Conservation (phyloP, 2,113 vertebrate species). For the Pampusana beccarii region DNA sequence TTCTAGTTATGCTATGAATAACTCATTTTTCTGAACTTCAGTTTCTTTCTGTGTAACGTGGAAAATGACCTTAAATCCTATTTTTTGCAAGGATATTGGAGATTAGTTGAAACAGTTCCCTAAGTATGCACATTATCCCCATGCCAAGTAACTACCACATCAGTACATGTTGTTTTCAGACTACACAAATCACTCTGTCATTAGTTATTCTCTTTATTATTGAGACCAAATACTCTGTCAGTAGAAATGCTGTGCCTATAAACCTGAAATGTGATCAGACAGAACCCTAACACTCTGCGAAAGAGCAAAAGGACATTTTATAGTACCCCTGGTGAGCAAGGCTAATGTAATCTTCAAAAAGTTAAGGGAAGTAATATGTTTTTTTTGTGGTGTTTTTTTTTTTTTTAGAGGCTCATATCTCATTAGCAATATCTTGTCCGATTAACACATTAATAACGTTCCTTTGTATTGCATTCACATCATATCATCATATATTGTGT, state of each 20-base stretch:
- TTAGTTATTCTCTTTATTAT: background rate
- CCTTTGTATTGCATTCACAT: conserved; percentile 73
- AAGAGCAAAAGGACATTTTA: conserved; percentile 7
- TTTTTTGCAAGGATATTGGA: background rate
- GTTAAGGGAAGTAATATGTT: conserved; percentile 46
- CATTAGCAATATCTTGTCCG: conserved; percentile 68
- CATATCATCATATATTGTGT: conserved; percentile 75
- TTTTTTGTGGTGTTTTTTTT: background rate
- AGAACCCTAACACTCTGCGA: background rate
- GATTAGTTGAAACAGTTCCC: background rate
- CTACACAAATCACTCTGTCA: background rate
- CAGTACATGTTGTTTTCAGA: background rate
- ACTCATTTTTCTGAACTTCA: background rate
- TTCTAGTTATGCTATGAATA: too few relatives aligned
- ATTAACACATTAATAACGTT: conserved; percentile 75
- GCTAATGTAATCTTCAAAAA: conserved; percentile 30
- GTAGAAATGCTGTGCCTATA: background rate
- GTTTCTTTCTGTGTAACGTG: background rate
- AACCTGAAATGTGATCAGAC: background rate
- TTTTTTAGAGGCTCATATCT: conserved; percentile 60
- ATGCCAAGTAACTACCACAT: background rate
- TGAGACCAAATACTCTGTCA: background rate
- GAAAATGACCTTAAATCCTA: background rate
- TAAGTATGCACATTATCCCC: background rate
- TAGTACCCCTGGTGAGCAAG: background rate